phyloP scores from a whole-genome alignment of 1,140 invertebrate genomes.

The Drosophila malerkotliana region DNA sequence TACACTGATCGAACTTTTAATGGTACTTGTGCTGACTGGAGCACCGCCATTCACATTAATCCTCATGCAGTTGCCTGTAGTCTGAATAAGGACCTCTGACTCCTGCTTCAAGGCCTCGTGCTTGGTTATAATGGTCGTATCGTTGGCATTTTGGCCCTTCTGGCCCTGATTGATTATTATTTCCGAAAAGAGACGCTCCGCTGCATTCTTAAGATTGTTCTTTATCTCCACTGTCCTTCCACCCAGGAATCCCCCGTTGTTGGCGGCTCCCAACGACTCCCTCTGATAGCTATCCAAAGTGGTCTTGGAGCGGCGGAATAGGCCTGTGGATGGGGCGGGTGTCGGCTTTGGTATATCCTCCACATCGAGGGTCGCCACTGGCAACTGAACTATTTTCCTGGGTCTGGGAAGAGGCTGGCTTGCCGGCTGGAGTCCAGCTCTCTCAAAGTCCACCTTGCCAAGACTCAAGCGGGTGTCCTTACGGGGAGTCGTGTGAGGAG shows the following conservation, averaged over 20 bases:
- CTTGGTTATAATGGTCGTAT: conserved; percentile 76
- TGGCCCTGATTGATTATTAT: conserved; percentile 78
- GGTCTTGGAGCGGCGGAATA: conserved; percentile 78
- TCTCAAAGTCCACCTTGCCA: conserved; percentile 73
- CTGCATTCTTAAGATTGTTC: conserved; percentile 82
- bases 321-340: conserved; percentile 47
- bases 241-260: conserved; percentile 39
- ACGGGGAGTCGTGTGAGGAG: conserved; percentile 28
- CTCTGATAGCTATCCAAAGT: conserved; percentile 64
- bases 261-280: conserved; percentile 13
- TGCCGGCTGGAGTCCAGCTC: conserved; percentile 65
- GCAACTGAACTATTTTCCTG: conserved; percentile 74
- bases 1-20: conserved; percentile 56
- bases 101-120: conserved; percentile 76
- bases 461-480: conserved; percentile 79
- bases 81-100: conserved; percentile 29
- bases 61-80: conserved; percentile 43
- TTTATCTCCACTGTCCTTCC: conserved; percentile 78
- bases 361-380: conserved; percentile 75
- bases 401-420: conserved; percentile 71
- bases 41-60: conserved; percentile 36
- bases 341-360: conserved; percentile 53
- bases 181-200: conserved; percentile 82
- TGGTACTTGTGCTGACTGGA: conserved; percentile 15
- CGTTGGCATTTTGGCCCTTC: conserved; percentile 47